A percentile compares a stretch with the other conserved stretches of the same genome.
Evolutionary conservation across 2,888 invertebrate genomes (phyloP).

Genomic region (Branchipolynoe longqiensis): DNA sequence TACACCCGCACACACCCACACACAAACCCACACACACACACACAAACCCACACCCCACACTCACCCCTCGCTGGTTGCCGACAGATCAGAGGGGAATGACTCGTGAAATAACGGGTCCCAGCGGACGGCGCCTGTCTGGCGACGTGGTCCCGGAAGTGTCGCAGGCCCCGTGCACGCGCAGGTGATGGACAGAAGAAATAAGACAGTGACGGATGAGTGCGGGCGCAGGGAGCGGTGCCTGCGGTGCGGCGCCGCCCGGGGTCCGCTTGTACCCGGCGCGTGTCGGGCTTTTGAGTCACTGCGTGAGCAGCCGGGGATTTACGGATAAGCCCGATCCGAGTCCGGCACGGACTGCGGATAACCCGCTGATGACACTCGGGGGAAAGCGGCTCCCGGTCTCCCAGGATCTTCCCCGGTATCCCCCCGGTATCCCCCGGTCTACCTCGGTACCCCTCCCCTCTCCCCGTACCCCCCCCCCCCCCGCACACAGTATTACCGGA

Average conservation of each 20-base stretch:
- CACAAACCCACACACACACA: too few species aligned
- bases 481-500: too few species aligned
- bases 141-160: not conserved
- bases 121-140: slow-evolving; percentile 23
- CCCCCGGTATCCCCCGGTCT: too few species aligned
- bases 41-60: too few species aligned
- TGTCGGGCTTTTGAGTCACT: slow-evolving; percentile 7
- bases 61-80: not conserved
- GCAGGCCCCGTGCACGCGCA: not conserved
- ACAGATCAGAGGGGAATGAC: slow-evolving; percentile 40
- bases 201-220: slow-evolving; percentile 25
- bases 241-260: not conserved
- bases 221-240: not conserved
- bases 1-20: too few species aligned
- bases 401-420: too few species aligned
- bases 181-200: slow-evolving; percentile 41
- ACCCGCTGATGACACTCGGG: slow-evolving; percentile 31
- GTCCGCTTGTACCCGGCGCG: not conserved
- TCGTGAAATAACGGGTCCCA: slow-evolving; percentile 38
- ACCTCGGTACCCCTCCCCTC: too few species aligned
- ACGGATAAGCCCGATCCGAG: slow-evolving; percentile 18
- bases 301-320: slow-evolving; percentile 15
- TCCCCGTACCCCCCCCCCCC: too few species aligned
- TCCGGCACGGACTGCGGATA: not conserved
- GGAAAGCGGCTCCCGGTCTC: slow-evolving; percentile 8